Evolutionary conservation across 2,113 vertebrate genomes (phyloP), one percentile per base, ranked within the genome.

Genomic region (Coracopsis vasa): DNA sequence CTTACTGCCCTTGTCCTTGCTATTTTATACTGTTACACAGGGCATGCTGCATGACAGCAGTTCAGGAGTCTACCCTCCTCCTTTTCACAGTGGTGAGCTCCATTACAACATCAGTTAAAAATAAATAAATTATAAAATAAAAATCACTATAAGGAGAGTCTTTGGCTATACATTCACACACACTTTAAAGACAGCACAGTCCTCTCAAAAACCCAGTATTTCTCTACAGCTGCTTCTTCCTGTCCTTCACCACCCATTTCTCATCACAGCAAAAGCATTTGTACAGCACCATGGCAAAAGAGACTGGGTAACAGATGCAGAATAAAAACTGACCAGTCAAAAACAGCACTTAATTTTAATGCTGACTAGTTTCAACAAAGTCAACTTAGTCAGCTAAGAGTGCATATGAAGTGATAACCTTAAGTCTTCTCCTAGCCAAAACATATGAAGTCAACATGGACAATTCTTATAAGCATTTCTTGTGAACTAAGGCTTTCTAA

Each of bases 301-400:
- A 86, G 58, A 56, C 48, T 86, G 51, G 24, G 70, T 27, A 77
- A 47, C 35, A 92, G 39, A 86, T 45, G 74, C 58, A 78, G 69
- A 89, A 89, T 62, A 86, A 95, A 91, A 89, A 80, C 31, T 69
- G 37, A 82, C 70, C 44, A 54, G 62, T 87, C 90, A 94, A 56
- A 95, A 93, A 60, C 9, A 87, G 35, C 70, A 84, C 29, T 87
- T 60, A 54, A 62, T 91, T 94, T 85, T 85, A 91, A 84, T 16
- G 20, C 47, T 74, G 56, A 87, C 25, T 64, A 67, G 19, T 61
- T 95, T 86, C 53, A 64, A 65, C n/a, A n/a, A n/a, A n/a, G n/a
- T n/a, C n/a, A n/a, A n/a, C n/a, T n/a, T n/a, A n/a, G n/a, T n/a
- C n/a, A 82, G 35, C 51, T 85, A 81, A 54, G 14, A 67, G 27